Base-by-base conservation (phyloP, 2,113 vertebrate species). In the Microcebus jonahi region DNA sequence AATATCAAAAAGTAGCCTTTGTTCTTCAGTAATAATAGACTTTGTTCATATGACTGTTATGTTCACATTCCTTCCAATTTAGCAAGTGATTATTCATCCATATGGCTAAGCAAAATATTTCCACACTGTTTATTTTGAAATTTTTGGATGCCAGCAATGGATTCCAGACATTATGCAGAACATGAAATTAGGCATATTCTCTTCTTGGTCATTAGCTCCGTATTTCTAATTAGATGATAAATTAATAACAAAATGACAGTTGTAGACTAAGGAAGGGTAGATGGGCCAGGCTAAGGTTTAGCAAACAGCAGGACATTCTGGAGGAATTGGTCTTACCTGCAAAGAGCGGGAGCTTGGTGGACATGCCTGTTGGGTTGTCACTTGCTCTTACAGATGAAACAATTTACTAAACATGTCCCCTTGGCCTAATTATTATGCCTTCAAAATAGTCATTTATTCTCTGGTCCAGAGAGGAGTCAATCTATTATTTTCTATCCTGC, bases 101-200 rank as follows among this genome's bases (percentile, higher is more conserved):
- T 91, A 79, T 94, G 88, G 82, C 67, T 82, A 94, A 77, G 87
- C 85, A 91, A 90, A 96, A 88, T 94, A 88, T 94, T 90, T 92
- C 88, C 73, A 90, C 68, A 39, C 68, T 80, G 27, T 84, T 75
- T 80, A 71, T 91, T 96, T 68, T 63, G 63, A 86, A 91, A 80
- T 77, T 68, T 92, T 70, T n/a, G n/a, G 27, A 79, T 97, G 75
- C 55, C n/a, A 86, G 55, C 94, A 42, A 1, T 75, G 15, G 39
- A 77, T 90, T 94, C 36, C 42, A 94, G 48, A 75, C 1, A 25
- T 48, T 48, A 4, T 88, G 34, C 53, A 80, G 73, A 93, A 76
- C 17, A 13, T 79, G 67, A 85, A 91, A 93, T 95, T 79, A 71
- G 34, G 13, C 88, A 31, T 59, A 61, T 27, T 82, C 50, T 77